Conservation (phyloP, 2,113 vertebrate genomes). For the Melanerpes formicivorus region DNA sequence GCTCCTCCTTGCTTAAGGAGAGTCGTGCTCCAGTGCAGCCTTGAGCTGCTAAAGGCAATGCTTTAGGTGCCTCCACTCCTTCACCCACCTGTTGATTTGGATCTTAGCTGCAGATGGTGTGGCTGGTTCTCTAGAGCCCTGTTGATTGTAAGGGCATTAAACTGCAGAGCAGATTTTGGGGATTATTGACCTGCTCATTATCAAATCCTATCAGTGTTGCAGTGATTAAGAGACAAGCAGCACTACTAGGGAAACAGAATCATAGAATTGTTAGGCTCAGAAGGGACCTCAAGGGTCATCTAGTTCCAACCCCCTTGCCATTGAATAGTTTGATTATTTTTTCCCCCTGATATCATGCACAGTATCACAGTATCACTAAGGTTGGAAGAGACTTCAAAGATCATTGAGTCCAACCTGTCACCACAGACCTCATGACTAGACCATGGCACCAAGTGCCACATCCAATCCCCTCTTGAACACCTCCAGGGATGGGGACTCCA, state of each 20-base stretch:
- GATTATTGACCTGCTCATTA: background rate
- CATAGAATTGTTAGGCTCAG: too few relatives aligned
- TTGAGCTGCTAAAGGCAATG: background rate
- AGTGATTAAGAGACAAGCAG: background rate
- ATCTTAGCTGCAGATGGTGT: background rate
- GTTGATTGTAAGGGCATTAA: background rate
- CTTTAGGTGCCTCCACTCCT: background rate
- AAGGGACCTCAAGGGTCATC: too few relatives aligned
- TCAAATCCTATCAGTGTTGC: background rate
- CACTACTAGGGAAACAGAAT: background rate
- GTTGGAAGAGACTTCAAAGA: too few relatives aligned
- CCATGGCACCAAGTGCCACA: too few relatives aligned
- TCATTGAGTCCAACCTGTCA: too few relatives aligned
- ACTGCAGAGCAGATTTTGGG: background rate
- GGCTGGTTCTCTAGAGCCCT: background rate
- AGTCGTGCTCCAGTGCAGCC: background rate
- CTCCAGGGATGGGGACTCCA: too few relatives aligned
- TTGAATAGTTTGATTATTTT: background rate
- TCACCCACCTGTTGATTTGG: background rate
- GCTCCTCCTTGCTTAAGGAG: background rate
- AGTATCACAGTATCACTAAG: too few relatives aligned
- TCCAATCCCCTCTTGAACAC: too few relatives aligned
- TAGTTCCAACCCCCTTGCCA: too few relatives aligned
- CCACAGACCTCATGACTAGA: too few relatives aligned
- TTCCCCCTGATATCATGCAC: background rate